Conservation (phyloP, 2,797 vertebrate genomes). For the Pristis pectinata region DNA sequence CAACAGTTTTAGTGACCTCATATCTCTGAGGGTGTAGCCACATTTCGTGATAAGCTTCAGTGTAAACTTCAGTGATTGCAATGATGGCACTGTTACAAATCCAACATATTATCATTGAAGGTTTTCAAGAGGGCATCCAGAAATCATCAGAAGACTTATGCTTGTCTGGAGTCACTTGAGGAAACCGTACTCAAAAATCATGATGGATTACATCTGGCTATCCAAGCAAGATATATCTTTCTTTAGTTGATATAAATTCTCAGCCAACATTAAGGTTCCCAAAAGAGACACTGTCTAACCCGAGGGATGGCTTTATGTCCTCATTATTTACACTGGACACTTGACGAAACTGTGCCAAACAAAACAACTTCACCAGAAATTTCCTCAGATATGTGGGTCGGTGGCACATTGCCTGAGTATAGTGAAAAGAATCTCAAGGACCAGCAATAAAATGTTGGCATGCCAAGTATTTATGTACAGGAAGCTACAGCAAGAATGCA, state of each 20-base stretch:
- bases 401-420: not conserved
- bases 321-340: not conserved
- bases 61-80: not conserved
- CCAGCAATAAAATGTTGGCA: not conserved
- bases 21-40: not conserved
- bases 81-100: not conserved
- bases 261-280: not conserved
- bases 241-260: not conserved
- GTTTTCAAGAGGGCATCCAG: not conserved
- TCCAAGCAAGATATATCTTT: not conserved
- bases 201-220: not conserved
- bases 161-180: not conserved
- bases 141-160: not conserved
- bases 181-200: not conserved
- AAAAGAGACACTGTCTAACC: not conserved
- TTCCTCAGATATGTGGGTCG: not conserved
- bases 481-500: not conserved
- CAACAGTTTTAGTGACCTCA: not conserved
- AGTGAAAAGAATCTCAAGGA: not conserved
- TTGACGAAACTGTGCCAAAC: not conserved
- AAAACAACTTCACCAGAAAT: not conserved
- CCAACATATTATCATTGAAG: not conserved
- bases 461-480: not conserved
- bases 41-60: constrained; percentile 11
- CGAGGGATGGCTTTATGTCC: not conserved